Evolutionary conservation across 2,888 invertebrate species (phyloP), one percentile per base, ranked within the genome.

Genomic region (Mesochorus sp.): DNA sequence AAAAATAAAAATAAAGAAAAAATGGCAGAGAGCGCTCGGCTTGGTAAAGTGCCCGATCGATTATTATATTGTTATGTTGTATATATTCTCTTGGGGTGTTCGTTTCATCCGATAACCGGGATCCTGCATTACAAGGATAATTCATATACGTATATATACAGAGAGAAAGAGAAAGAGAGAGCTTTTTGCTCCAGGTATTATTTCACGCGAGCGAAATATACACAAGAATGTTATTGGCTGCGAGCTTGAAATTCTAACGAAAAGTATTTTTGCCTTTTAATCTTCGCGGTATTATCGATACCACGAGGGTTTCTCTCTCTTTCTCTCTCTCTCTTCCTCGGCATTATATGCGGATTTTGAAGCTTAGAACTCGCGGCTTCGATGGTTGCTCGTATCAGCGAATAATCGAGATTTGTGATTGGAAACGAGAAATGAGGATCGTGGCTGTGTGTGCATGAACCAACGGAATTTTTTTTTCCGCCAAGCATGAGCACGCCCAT

Each of bases 31-130:
- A 68, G 70, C 17, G 44, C 31, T 59, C 26, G 66, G 44, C 37
- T 61, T 47, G 39, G 28, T 31, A 73, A 34, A 57, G 59, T 12
- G 66, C 57, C 34, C 57, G 73, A 76, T 74, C 74, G 73, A 79
- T 81, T 79, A 79, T 81, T 76, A 70, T 76, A 79, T 80, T 78
- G 49, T 76, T 71, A 73, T 75, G 62, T 55, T 71, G 71, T 73
- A 57, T 47, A 44, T 61, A 44, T 68, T 26, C 64, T 70, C 55
- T 34, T 76, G 55, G 62, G 79, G 79, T 80, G 73, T 79, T 73
- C 71, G 79, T 79, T 79, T 80, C 70, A 80, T 80, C 80, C 79
- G 80, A 80, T 79, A 80, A 80, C 64, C 28, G 53, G 49, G 78
- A 70, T 57, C 24, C 66, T 67, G 57, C 66, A 76, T 79, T 76